A percentile compares a stretch with the other conserved stretches of the same genome.
phyloP scores from a whole-genome alignment of 2,888 invertebrate genomes.

The Andrena bucephala region DNA sequence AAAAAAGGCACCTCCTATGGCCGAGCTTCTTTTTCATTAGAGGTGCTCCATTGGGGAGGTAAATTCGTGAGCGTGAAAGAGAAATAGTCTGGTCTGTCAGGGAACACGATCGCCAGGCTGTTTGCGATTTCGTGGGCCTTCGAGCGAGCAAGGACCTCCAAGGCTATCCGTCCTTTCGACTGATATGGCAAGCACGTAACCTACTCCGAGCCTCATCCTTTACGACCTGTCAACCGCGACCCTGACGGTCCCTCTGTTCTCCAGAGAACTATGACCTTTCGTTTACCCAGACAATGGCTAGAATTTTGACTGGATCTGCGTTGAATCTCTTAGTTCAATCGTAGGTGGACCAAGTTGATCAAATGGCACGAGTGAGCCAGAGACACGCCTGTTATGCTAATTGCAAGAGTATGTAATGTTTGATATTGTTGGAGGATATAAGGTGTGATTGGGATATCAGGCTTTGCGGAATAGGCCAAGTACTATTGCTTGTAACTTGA shows the following conservation, averaged over 20 bases:
- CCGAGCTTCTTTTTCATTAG: background rate
- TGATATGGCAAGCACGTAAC: slow-evolving; percentile 69
- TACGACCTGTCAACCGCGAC: slow-evolving; percentile 61
- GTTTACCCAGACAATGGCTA: background rate
- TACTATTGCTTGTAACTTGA: no score
- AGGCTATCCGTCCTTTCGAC: slow-evolving; percentile 63
- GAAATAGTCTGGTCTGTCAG: slow-evolving; percentile 27
- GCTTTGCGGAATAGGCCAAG: no score
- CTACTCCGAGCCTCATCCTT: slow-evolving; percentile 66
- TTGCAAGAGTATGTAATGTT: no score
- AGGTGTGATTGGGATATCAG: no score
- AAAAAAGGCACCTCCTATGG: background rate
- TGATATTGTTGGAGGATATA: no score
- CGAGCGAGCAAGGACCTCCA: slow-evolving; percentile 63
- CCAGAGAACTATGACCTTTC: slow-evolving; percentile 36
- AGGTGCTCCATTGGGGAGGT: slow-evolving; percentile 8
- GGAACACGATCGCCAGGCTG: slow-evolving; percentile 48
- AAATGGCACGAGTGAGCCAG: background rate
- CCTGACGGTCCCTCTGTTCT: slow-evolving; percentile 49
- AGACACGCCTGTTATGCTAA: no score
- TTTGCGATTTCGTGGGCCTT: slow-evolving; percentile 63
- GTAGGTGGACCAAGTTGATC: background rate
- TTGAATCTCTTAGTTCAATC: background rate
- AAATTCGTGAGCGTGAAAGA: slow-evolving; percentile 34
- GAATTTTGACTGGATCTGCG: background rate